A percentile compares a stretch with the other conserved stretches of the same genome.
phyloP scores from a whole-genome alignment of 2,888 invertebrate genomes.

The Spilarctia lutea region DNA sequence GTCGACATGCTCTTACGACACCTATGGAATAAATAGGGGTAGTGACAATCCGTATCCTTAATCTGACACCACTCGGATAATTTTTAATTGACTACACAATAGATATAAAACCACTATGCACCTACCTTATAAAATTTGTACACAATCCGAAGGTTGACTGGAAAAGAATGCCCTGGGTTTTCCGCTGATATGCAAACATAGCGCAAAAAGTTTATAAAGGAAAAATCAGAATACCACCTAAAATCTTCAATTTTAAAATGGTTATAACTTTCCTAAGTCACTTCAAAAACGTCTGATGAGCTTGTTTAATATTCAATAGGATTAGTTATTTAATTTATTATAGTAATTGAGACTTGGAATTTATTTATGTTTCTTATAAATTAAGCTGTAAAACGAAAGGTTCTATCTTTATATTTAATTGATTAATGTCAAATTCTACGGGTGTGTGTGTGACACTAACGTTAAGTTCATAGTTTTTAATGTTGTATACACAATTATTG shows the following conservation, averaged over 20 bases:
- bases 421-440: background rate
- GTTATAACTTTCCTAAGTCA: constrained; percentile 21
- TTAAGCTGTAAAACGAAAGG: background rate
- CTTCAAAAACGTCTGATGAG: background rate
- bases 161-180: no score
- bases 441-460: background rate
- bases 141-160: no score
- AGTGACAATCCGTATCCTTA: no score
- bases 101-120: no score
- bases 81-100: no score
- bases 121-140: no score
- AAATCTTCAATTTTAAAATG: background rate
- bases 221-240: background rate
- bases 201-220: no score
- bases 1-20: no score
- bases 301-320: constrained; percentile 25
- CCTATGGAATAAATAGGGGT: no score
- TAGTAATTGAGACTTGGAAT: constrained; percentile 23
- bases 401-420: background rate
- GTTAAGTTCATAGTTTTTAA: background rate
- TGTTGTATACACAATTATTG: background rate
- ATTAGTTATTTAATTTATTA: constrained; percentile 40
- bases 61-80: no score
- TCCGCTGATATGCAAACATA: no score
- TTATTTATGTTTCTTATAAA: constrained; percentile 4